Conservation (phyloP, 2,888 invertebrate genomes). For the Candidula unifasciata region DNA sequence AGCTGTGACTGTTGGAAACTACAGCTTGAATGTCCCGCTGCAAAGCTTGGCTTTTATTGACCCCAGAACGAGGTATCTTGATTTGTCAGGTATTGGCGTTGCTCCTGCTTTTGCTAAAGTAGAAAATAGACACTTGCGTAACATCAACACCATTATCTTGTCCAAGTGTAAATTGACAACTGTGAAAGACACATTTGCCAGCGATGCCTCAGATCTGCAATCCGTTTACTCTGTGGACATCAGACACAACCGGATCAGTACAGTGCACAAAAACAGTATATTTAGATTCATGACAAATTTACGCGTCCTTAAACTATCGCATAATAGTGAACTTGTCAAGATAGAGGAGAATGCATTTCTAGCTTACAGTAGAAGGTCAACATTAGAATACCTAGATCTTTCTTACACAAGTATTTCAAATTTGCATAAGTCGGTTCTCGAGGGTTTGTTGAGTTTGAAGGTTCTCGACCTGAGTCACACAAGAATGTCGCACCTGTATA, state of each 20-base stretch:
- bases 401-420: slow-evolving; percentile 13
- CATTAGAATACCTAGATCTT: slow-evolving; percentile 5
- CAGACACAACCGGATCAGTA: not conserved
- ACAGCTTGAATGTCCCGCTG: not conserved
- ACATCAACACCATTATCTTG: not conserved
- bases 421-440: not conserved
- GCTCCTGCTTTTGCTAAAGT: not conserved
- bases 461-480: slow-evolving; percentile 23
- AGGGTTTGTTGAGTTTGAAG: not conserved
- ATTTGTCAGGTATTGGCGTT: slow-evolving; percentile 21
- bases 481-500: not conserved
- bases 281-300: slow-evolving; percentile 32
- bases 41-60: slow-evolving; percentile 21
- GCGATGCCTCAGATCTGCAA: not conserved
- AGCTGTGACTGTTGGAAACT: not conserved
- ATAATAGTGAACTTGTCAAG: not conserved
- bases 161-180: not conserved
- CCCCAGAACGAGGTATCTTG: slow-evolving; percentile 1
- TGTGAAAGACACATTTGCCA: not conserved
- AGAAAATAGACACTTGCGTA: not conserved
- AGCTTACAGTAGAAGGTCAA: not conserved
- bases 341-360: slow-evolving; percentile 6
- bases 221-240: slow-evolving; percentile 14
- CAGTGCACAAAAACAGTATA: slow-evolving; percentile 5
- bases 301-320: slow-evolving; percentile 1